Conservation (phyloP, 1,140 invertebrate genomes). For the Saccostrea cuccullata region DNA sequence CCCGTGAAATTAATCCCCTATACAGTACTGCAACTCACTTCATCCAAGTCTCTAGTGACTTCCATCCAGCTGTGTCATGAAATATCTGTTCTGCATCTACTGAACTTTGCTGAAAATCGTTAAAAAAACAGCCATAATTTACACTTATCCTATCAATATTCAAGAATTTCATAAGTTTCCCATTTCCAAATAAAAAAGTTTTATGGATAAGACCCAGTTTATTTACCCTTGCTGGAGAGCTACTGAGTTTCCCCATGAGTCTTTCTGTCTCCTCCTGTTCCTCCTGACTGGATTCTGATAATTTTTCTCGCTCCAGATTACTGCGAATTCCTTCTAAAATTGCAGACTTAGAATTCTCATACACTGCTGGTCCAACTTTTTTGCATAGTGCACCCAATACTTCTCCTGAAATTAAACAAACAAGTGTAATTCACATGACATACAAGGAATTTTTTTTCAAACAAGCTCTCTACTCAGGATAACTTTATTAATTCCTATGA, state of each 20-base stretch:
- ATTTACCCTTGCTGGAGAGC: slow-evolving; percentile 32
- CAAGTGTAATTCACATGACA: background rate
- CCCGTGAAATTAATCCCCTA: no score
- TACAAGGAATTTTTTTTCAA: background rate
- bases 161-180: background rate
- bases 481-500: no score
- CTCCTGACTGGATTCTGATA: slow-evolving; percentile 45
- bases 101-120: slow-evolving; percentile 43
- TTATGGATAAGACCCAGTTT: background rate
- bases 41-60: slow-evolving; percentile 82
- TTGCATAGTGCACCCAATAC: slow-evolving; percentile 78
- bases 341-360: slow-evolving; percentile 72
- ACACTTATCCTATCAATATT: background rate
- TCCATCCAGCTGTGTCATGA: slow-evolving; percentile 82
- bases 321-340: slow-evolving; percentile 76
- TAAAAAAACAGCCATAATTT: background rate
- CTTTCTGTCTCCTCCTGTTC: slow-evolving; percentile 43
- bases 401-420: slow-evolving; percentile 73
- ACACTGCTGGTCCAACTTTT: slow-evolving; percentile 76
- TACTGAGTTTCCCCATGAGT: slow-evolving; percentile 56
- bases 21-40: slow-evolving; percentile 74
- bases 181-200: background rate
- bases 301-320: slow-evolving; percentile 78
- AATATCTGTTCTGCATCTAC: slow-evolving; percentile 79
- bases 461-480: no score